Percentiles rank a stretch among this genome's conserved stretches.
These are phyloP conservation scores for Empidonax traillii DNA, from an alignment of 2,113 vertebrate genomes.

Conservation along the genomic window DNA sequence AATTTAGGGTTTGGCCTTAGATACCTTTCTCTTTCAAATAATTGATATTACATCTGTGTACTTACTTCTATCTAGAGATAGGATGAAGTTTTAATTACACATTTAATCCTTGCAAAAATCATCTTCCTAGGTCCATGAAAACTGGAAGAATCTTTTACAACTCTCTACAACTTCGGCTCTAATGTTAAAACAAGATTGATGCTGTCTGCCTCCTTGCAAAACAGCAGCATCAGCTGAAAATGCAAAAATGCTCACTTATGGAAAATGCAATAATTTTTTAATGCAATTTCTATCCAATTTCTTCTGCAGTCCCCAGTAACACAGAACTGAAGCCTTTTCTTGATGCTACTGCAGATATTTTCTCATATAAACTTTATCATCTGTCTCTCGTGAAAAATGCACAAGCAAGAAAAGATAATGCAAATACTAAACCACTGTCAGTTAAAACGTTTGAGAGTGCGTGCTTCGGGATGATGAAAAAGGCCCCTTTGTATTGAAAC, in stretches of 20 bases:
- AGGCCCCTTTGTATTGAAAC: slow-evolving; percentile 46
- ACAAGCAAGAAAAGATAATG: slow-evolving; percentile 50
- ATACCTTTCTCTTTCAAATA: not conserved
- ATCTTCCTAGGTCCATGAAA: not conserved
- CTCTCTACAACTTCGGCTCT: not conserved
- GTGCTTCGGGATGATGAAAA: slow-evolving; percentile 40
- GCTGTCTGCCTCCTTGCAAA: not conserved
- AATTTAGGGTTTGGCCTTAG: not conserved
- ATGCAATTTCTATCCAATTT: not conserved
- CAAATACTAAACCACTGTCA: slow-evolving; percentile 53
- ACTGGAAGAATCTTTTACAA: not conserved
- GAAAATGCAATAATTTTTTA: not conserved
- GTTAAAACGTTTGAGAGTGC: slow-evolving; percentile 22
- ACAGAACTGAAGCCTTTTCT: not conserved
- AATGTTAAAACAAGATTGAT: not conserved
- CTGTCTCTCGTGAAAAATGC: slow-evolving; percentile 44
- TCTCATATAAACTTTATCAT: slow-evolving; percentile 31
- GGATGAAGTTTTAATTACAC: not conserved
- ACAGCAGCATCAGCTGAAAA: not conserved
- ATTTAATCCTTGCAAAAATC: not conserved
- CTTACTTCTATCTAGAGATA: not conserved
- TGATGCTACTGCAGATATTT: not conserved
- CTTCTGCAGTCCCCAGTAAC: not conserved
- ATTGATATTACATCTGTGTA: not conserved
- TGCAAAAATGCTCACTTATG: not conserved